Conservation (phyloP, 2,888 invertebrate species). For the Lycocerus yunnanus region DNA sequence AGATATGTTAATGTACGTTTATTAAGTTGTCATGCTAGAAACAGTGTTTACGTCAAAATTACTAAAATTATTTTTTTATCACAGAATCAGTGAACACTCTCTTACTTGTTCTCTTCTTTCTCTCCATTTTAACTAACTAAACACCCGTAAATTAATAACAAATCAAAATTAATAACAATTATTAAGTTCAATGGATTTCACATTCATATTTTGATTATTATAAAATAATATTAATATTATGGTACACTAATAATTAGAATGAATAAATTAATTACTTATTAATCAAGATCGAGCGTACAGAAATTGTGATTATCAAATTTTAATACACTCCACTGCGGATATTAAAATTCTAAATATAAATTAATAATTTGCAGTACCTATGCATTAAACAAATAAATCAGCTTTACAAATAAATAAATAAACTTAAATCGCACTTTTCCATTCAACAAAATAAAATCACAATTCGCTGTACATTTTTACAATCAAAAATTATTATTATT, state of each 20-base stretch:
- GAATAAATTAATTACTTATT: not conserved
- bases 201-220: not conserved
- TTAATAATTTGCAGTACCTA: not conserved
- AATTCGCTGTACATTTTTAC: not conserved
- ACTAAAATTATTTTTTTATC: constrained; percentile 57
- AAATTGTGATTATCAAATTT: not conserved
- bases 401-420: not conserved
- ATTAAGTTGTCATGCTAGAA: constrained; percentile 57
- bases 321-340: not conserved
- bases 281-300: not conserved
- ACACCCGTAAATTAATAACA: constrained; percentile 53
- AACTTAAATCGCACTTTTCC: not conserved
- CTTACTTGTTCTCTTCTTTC: constrained; percentile 11
- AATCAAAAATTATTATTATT: not conserved
- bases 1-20: constrained; percentile 47
- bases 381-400: not conserved
- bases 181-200: not conserved
- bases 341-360: not conserved
- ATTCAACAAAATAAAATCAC: not conserved
- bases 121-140: constrained; percentile 49
- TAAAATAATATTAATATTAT: not conserved
- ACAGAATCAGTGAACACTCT: constrained; percentile 58
- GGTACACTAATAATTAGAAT: not conserved
- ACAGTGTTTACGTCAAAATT: constrained; percentile 57
- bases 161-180: constrained; percentile 39